A percentile compares a stretch with the other conserved stretches of the same genome.
Conservation (phyloP, 2,888 invertebrate species). For the Chydorus sphaericus region DNA sequence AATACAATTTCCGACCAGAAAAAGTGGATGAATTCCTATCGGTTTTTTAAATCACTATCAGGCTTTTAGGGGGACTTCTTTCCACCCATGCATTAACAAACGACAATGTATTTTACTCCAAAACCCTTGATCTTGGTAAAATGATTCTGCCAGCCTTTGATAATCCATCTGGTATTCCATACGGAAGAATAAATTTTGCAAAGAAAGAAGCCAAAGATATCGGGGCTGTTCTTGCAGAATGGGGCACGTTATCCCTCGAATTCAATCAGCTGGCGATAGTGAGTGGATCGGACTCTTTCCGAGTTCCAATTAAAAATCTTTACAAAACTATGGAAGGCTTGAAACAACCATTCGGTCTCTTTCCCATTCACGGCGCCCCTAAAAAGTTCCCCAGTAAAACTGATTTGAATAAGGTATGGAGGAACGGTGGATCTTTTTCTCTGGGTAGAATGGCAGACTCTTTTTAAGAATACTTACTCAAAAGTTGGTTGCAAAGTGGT, state of each 20-base stretch:
- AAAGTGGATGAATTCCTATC: constrained; percentile 59
- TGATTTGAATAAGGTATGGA: constrained; percentile 90
- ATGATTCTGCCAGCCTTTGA: constrained; percentile 91
- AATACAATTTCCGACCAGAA: constrained; percentile 58
- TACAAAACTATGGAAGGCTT: constrained; percentile 82
- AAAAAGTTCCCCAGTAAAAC: too few relatives aligned
- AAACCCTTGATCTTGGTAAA: constrained; percentile 82
- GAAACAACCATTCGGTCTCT: too few relatives aligned
- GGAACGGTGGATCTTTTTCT: constrained; percentile 84
- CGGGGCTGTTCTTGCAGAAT: constrained; percentile 88
- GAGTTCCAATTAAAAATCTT: constrained; percentile 68
- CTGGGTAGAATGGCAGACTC: constrained; percentile 95
- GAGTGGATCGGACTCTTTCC: constrained; percentile 77
- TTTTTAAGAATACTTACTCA: constrained; percentile 95
- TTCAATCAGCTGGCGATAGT: constrained; percentile 90
- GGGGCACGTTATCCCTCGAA: constrained; percentile 92
- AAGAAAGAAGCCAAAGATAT: constrained; percentile 59
- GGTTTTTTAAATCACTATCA: constrained; percentile 95
- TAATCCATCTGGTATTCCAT: constrained; percentile 88
- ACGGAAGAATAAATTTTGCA: constrained; percentile 81
- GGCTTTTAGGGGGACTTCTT: constrained; percentile 89
- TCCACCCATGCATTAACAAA: constrained; percentile 91
- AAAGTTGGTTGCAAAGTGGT: constrained; percentile 64
- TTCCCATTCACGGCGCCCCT: constrained; percentile 83
- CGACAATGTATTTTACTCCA: constrained; percentile 80